Evolutionary conservation across 1,140 invertebrate genomes (phyloP).

Genomic region (Carcinoscorpius rotundicauda): DNA sequence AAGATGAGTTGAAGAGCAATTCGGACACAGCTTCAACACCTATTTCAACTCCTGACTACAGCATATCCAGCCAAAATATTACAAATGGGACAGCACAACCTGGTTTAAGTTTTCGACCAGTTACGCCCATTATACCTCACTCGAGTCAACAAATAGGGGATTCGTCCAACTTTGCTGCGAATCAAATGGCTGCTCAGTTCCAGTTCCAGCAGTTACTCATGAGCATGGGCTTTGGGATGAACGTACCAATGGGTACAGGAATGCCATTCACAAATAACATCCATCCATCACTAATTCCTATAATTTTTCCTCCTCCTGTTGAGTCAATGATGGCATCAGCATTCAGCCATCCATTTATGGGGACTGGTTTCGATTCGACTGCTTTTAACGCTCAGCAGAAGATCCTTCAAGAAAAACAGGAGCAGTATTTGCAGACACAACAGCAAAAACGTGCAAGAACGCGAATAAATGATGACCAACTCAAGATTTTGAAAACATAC

Average conservation of each 20-base stretch:
- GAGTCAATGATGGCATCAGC: constrained; percentile 28
- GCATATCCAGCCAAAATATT: too few relatives aligned
- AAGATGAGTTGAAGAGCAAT: too few relatives aligned
- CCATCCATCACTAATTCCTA: constrained; percentile 70
- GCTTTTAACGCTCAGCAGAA: constrained; percentile 21
- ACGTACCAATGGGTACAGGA: constrained; percentile 56
- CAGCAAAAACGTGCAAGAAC: constrained; percentile 93
- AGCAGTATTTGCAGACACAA: constrained; percentile 34
- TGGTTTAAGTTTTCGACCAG: too few relatives aligned
- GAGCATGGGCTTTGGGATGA: constrained; percentile 50
- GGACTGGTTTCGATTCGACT: constrained; percentile 24
- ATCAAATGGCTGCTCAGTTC: constrained; percentile 52
- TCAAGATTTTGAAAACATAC: constrained; percentile 92
- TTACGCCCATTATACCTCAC: too few relatives aligned
- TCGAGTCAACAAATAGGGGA: too few relatives aligned
- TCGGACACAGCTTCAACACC: too few relatives aligned
- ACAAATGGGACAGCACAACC: too few relatives aligned
- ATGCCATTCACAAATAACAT: constrained; percentile 67
- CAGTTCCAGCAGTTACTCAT: constrained; percentile 63
- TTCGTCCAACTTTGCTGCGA: constrained; percentile 31
- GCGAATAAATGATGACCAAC: constrained; percentile 91
- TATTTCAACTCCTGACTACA: too few relatives aligned
- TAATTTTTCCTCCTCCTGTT: constrained; percentile 57
- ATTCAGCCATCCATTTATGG: constrained; percentile 23
- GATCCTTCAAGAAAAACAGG: constrained; percentile 27